Conservation (phyloP, 2,797 vertebrate species). For the Vultur gryphus region DNA sequence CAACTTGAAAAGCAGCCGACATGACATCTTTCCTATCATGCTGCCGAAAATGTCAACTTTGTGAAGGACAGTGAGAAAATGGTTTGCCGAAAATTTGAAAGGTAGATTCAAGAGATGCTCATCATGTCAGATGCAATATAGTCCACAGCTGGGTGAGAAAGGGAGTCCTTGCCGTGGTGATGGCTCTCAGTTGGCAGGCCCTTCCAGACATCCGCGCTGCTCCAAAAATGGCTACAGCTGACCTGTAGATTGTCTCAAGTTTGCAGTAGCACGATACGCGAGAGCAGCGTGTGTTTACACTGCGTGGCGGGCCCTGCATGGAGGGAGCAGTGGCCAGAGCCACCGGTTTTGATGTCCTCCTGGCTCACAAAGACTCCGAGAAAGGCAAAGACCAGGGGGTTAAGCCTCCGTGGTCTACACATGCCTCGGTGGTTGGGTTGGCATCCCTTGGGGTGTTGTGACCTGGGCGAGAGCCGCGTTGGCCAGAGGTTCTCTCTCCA, state of each 20-base stretch:
- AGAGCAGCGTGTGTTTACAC: background rate
- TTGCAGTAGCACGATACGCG: constrained; percentile 29
- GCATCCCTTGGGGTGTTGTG: background rate
- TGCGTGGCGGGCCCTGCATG: fast-evolving
- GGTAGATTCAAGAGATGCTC: constrained; percentile 79
- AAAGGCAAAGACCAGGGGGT: background rate
- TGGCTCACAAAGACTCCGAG: background rate
- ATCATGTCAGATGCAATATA: constrained; percentile 81
- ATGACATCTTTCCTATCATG: constrained; percentile 86
- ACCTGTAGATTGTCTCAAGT: constrained; percentile 71
- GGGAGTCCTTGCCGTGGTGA: constrained; percentile 67
- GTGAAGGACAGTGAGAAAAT: constrained; percentile 85
- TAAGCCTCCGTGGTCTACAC: fast-evolving
- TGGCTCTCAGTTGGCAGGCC: constrained; percentile 75
- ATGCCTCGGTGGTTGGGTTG: background rate
- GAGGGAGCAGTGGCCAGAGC: fast-evolving
- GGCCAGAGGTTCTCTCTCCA: background rate
- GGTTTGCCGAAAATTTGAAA: constrained; percentile 83
- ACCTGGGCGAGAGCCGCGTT: background rate
- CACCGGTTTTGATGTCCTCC: background rate
- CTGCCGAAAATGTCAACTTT: constrained; percentile 84
- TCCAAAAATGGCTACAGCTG: constrained; percentile 72
- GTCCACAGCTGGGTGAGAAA: constrained; percentile 74
- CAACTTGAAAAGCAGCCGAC: constrained; percentile 92
- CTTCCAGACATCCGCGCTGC: constrained; percentile 58